phyloP scores from a whole-genome alignment of 2,888 invertebrate genomes.

The Dicyrtomina minuta region DNA sequence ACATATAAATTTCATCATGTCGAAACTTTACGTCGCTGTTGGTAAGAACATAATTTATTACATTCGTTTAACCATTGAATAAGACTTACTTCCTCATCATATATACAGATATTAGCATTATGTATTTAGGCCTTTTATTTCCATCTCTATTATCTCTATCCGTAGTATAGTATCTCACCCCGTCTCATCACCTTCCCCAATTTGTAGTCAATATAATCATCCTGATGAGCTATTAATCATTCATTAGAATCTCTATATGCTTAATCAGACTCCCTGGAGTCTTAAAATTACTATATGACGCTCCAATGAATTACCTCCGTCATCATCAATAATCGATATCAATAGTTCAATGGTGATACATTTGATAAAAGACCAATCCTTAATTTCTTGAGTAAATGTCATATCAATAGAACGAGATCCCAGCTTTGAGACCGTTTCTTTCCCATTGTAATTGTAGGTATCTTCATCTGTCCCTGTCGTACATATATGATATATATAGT shows the following conservation, averaged over 20 bases:
- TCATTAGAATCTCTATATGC: conserved; percentile 19
- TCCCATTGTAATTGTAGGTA: background rate
- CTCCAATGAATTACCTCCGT: background rate
- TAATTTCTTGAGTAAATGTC: conserved; percentile 2
- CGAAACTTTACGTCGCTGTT: conserved; percentile 20
- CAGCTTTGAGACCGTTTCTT: background rate
- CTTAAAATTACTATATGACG: conserved; percentile 2
- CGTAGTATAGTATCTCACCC: background rate
- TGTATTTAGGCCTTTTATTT: no score
- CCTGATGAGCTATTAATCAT: conserved; percentile 25
- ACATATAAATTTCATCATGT: conserved; percentile 17
- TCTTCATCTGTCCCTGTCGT: background rate
- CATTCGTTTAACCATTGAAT: background rate
- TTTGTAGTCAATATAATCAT: conserved; percentile 16
- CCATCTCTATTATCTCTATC: background rate
- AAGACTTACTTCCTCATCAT: no score
- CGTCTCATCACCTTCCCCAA: conserved; percentile 20
- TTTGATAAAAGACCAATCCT: conserved; percentile 6
- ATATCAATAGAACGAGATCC: background rate
- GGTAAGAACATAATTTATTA: conserved; percentile 19
- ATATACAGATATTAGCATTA: no score
- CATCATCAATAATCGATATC: background rate
- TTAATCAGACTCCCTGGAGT: conserved; percentile 26
- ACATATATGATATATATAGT: no score
- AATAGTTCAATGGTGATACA: background rate